These are phyloP conservation scores for Oncorhynchus clarkii DNA, from an alignment of 2,113 vertebrate genomes.

Conservation along the genomic window DNA sequence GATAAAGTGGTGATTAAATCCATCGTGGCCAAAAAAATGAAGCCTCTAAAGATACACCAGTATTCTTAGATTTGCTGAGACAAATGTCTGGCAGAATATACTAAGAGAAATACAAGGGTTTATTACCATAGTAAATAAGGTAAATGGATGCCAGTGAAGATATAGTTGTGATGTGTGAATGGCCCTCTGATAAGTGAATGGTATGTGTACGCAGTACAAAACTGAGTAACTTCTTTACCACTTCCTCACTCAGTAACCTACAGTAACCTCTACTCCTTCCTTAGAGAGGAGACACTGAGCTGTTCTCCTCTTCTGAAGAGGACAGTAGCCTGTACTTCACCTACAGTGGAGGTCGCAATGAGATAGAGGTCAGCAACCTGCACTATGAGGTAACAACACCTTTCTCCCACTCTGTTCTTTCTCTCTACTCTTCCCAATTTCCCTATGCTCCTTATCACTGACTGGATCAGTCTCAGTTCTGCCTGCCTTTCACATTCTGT, in stretches of 20 bases:
- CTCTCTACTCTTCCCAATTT: background rate
- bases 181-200: too few species aligned
- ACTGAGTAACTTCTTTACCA: too few species aligned
- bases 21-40: too few species aligned
- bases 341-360: conserved; percentile 83
- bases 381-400: conserved; percentile 83
- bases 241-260: background rate
- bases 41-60: too few species aligned
- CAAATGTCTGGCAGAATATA: background rate
- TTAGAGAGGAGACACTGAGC: conserved; percentile 65
- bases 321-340: conserved; percentile 96
- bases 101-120: too few species aligned
- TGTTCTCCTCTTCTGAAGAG: conserved; percentile 83
- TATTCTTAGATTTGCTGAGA: background rate
- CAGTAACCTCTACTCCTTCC: background rate
- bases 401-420: background rate
- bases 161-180: too few species aligned
- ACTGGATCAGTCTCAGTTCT: too few species aligned
- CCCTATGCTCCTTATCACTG: too few species aligned
- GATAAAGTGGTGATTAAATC: background rate
- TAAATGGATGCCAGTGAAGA: too few species aligned
- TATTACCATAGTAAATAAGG: too few species aligned
- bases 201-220: too few species aligned
- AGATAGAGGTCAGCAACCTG: conserved; percentile 87
- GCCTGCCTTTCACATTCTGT: too few species aligned